Conservation (phyloP, 1,140 invertebrate genomes). For the Schlechtendalia chinensis region DNA sequence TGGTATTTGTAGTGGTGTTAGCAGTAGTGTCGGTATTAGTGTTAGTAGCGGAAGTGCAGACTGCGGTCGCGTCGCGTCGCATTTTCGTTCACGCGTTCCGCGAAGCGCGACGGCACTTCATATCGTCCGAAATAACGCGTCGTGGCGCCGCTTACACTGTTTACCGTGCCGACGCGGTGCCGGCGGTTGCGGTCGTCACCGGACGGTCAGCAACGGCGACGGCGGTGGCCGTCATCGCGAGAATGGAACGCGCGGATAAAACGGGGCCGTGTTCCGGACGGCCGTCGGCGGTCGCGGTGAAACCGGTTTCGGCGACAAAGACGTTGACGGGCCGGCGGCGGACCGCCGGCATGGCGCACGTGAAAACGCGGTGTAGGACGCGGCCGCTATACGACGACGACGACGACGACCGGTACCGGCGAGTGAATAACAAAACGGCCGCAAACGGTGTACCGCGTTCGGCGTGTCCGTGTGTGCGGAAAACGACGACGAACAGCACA, state of each 20-base stretch:
- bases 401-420: no score
- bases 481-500: no score
- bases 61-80: slow-evolving; percentile 16
- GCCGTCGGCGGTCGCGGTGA: neutral
- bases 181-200: neutral
- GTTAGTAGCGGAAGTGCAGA: neutral
- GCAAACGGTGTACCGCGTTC: neutral
- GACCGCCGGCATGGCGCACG: slow-evolving; percentile 9
- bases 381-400: neutral
- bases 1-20: neutral
- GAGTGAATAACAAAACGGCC: no score
- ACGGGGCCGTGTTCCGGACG: slow-evolving; percentile 2
- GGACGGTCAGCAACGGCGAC: neutral
- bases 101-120: slow-evolving; percentile 39
- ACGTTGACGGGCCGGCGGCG: neutral
- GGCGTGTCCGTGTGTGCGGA: neutral
- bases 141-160: no score
- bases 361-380: neutral
- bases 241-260: neutral
- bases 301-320: neutral
- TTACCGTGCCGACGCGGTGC: neutral
- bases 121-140: slow-evolving; percentile 29
- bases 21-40: neutral
- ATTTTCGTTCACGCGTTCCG: slow-evolving; percentile 42
- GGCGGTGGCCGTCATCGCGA: slow-evolving; percentile 7